These are phyloP conservation scores for Xylophagus ater DNA, from an alignment of 2,888 invertebrate genomes.

Conservation along the genomic window DNA sequence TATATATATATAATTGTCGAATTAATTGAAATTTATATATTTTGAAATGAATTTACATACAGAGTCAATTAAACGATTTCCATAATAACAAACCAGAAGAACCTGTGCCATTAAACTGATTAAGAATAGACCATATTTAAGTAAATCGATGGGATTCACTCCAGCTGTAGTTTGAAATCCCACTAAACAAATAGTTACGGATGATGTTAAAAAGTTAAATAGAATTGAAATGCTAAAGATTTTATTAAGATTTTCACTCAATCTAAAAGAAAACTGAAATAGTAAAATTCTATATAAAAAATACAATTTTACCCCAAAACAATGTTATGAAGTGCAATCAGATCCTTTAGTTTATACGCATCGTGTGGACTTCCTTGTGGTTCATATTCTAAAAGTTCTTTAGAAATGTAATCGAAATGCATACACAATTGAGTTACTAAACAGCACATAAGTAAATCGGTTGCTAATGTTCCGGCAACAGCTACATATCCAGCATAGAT, in stretches of 20 bases:
- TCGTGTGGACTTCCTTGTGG: constrained; percentile 19
- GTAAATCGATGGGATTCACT: constrained; percentile 21
- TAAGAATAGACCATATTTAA: constrained; percentile 27
- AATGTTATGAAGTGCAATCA: constrained; percentile 25
- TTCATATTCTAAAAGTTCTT: constrained; percentile 19
- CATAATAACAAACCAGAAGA: constrained; percentile 28
- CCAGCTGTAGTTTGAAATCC: constrained; percentile 32
- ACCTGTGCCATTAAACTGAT: constrained; percentile 29
- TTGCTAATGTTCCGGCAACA: constrained; percentile 26
- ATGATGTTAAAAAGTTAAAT: constrained; percentile 28
- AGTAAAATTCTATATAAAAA: not conserved
- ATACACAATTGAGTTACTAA: constrained; percentile 30
- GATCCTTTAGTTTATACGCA: constrained; percentile 18
- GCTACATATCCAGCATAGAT: constrained; percentile 26
- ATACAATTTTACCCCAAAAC: constrained; percentile 19
- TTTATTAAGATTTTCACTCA: constrained; percentile 25
- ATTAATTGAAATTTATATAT: constrained; percentile 8
- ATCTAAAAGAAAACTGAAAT: constrained; percentile 12
- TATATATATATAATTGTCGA: not conserved
- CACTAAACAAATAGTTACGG: constrained; percentile 31
- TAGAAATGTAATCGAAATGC: constrained; percentile 28
- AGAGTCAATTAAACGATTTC: constrained; percentile 25
- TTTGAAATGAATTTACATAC: too few relatives aligned
- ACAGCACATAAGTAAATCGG: constrained; percentile 29
- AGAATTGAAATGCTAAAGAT: constrained; percentile 30